A percentile compares a stretch with the other conserved stretches of the same genome.
phyloP scores from a whole-genome alignment of 1,140 invertebrate genomes.

The Drosophila leontia region DNA sequence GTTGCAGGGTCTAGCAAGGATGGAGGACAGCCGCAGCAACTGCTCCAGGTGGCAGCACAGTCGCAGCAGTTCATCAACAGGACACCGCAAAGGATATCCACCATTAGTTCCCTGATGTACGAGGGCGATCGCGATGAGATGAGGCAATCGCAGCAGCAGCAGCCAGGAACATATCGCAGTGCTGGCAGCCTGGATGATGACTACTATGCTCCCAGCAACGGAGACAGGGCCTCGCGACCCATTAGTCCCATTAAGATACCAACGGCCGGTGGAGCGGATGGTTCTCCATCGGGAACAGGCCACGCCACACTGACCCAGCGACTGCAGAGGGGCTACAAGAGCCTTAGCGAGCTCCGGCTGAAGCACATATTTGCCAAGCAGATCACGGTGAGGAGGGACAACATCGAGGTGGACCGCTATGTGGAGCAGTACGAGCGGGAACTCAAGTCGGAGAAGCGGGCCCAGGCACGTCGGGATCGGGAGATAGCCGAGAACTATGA shows the following conservation, averaged over 20 bases:
- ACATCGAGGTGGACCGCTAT: slow-evolving; percentile 74
- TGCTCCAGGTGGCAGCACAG: slow-evolving; percentile 32
- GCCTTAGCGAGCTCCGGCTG: slow-evolving; percentile 71
- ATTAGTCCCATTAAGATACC: slow-evolving; percentile 64
- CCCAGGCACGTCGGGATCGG: slow-evolving; percentile 52
- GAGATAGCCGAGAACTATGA: slow-evolving; percentile 78
- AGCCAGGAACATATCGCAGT: slow-evolving; percentile 62
- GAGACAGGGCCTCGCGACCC: slow-evolving; percentile 45
- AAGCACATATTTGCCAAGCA: slow-evolving; percentile 79
- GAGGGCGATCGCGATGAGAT: slow-evolving; percentile 23
- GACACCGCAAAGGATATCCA: slow-evolving; percentile 75
- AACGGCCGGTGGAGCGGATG: background rate
- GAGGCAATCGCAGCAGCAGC: slow-evolving; percentile 23
- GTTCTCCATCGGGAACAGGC: background rate
- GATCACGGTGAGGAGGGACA: slow-evolving; percentile 60
- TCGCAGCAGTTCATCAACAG: slow-evolving; percentile 74
- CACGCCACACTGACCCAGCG: slow-evolving; percentile 48
- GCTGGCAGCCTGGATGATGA: slow-evolving; percentile 77
- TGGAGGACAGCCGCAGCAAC: background rate
- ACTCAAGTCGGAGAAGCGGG: slow-evolving; percentile 47
- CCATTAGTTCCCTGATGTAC: slow-evolving; percentile 77
- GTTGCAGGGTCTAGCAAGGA: background rate
- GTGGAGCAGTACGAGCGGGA: slow-evolving; percentile 75
- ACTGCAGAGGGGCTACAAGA: slow-evolving; percentile 73
- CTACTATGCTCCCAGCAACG: slow-evolving; percentile 63